These are phyloP conservation scores for Diplosoma virens DNA, from an alignment of 23 tunicate genomes.

Conservation along the genomic window DNA sequence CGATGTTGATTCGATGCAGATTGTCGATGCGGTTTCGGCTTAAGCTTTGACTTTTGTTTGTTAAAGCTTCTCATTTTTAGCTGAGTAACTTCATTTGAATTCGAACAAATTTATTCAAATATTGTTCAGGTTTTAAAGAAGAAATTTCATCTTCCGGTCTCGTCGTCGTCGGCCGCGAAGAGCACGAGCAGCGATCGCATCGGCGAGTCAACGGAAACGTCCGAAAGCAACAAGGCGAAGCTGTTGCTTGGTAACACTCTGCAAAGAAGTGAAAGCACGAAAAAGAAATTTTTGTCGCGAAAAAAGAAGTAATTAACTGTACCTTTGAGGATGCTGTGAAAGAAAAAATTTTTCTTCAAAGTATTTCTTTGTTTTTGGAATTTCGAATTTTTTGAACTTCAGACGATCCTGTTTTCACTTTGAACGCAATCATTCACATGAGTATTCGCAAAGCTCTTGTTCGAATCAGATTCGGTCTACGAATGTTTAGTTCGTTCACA, in stretches of 20 bases:
- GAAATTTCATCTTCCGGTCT: constrained; percentile 53
- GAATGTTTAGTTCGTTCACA: too few relatives aligned
- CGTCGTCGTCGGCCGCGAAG: not conserved
- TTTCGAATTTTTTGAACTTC: too few relatives aligned
- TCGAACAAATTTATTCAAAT: not conserved
- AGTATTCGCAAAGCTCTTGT: too few relatives aligned
- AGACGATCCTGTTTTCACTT: too few relatives aligned
- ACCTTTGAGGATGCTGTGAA: too few relatives aligned
- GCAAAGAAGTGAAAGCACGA: constrained; percentile 48
- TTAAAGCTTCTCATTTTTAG: too few relatives aligned
- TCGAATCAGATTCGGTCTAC: too few relatives aligned
- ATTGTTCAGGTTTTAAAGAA: constrained; percentile 64
- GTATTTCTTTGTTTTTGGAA: too few relatives aligned
- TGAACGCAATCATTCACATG: too few relatives aligned
- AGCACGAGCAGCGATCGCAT: constrained; percentile 1
- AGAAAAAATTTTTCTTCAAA: too few relatives aligned
- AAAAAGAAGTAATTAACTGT: constrained; percentile 39
- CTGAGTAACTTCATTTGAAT: not conserved
- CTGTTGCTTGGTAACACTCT: constrained; percentile 71
- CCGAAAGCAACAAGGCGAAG: constrained; percentile 64
- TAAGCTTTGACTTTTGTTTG: too few relatives aligned
- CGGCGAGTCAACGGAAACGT: constrained; percentile 5
- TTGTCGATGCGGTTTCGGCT: not conserved
- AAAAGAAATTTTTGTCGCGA: constrained; percentile 31
- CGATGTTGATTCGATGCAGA: not conserved